Conservation (phyloP, 2,113 vertebrate species). For the Hydrochoerus hydrochaeris region DNA sequence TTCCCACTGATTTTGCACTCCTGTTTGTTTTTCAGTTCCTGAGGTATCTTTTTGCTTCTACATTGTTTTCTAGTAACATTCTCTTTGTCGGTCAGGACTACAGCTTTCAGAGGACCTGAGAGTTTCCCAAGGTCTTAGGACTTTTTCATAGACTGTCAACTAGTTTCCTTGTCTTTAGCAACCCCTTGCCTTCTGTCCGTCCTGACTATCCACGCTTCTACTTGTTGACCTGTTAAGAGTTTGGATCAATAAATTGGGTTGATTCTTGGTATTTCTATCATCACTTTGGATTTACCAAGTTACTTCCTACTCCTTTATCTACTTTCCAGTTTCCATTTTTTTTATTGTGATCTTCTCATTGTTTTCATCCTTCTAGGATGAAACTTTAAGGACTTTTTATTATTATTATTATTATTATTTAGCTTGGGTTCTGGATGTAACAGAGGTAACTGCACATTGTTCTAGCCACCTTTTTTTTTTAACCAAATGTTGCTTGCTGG, state of each 20-base stretch:
- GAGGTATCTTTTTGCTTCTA: not conserved
- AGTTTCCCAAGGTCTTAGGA: not conserved
- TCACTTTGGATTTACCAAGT: not conserved
- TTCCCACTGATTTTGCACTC: not conserved
- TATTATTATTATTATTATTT: not conserved
- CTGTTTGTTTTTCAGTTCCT: not conserved
- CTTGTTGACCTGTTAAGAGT: not conserved
- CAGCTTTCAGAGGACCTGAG: not conserved
- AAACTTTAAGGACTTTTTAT: not conserved
- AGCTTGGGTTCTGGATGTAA: not conserved
- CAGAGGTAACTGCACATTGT: not conserved
- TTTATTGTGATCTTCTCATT: not conserved
- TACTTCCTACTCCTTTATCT: not conserved
- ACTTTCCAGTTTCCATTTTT: not conserved
- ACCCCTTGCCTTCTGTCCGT: not conserved
- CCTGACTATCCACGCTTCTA: not conserved
- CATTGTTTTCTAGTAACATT: not conserved
- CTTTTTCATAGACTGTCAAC: not conserved
- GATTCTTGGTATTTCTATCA: not conserved
- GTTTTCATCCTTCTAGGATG: not conserved
- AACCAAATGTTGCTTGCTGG: not conserved
- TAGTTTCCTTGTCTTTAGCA: not conserved
- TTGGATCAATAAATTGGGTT: not conserved
- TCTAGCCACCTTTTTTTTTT: not conserved
- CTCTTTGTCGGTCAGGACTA: not conserved